These are phyloP conservation scores for Petrophora chlorosata DNA, from an alignment of 2,888 invertebrate species.

Conservation along the genomic window DNA sequence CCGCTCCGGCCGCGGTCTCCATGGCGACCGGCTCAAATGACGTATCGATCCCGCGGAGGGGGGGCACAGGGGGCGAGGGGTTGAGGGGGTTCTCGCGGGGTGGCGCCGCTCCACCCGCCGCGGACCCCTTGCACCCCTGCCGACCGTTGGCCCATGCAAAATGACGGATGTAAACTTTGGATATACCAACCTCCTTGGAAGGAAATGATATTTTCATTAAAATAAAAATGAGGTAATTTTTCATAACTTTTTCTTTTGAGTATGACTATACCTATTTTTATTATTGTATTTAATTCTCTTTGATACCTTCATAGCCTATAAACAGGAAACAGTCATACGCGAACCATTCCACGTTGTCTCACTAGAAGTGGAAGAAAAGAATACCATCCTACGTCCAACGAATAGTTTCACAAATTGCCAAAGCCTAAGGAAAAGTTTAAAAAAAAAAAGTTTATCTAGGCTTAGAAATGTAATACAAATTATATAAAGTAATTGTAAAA, in stretches of 20 bases:
- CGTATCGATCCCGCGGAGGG: constrained; percentile 83
- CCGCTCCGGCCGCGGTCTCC: constrained; percentile 83
- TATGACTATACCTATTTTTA: constrained; percentile 14
- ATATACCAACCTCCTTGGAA: constrained; percentile 81
- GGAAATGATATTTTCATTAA: constrained; percentile 82
- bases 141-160: constrained; percentile 84
- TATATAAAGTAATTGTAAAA: too few relatives aligned
- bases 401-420: too few relatives aligned
- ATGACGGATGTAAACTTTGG: constrained; percentile 84
- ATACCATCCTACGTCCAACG: too few relatives aligned
- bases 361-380: too few relatives aligned
- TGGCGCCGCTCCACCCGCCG: constrained; percentile 79
- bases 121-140: constrained; percentile 70
- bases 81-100: constrained; percentile 65
- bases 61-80: constrained; percentile 27
- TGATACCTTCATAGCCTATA: too few relatives aligned
- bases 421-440: too few relatives aligned
- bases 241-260: constrained; percentile 50
- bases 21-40: constrained; percentile 84
- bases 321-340: background rate
- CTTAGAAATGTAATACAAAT: too few relatives aligned
- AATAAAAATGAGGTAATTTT: constrained; percentile 77
- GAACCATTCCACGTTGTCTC: too few relatives aligned
- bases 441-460: too few relatives aligned
- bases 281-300: too few relatives aligned